Percentiles rank a stretch among this genome's conserved stretches.
Conservation (phyloP, 2,888 invertebrate genomes). For the Drosophila algonquin region DNA sequence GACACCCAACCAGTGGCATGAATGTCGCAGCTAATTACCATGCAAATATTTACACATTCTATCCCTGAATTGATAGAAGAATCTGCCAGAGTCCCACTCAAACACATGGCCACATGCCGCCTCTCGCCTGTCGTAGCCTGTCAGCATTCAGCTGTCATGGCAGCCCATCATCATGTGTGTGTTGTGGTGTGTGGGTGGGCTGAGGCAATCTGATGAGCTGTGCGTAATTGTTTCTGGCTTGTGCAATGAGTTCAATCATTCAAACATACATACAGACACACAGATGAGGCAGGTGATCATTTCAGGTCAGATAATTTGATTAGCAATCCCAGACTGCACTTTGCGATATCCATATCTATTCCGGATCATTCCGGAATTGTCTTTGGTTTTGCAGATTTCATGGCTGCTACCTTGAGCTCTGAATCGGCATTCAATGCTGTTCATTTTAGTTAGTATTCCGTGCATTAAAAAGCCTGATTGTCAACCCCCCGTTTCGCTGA, state of each 20-base stretch:
- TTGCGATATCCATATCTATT: too few relatives aligned
- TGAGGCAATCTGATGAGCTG: constrained; percentile 36
- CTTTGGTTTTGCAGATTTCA: too few relatives aligned
- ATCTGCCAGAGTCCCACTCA: constrained; percentile 17
- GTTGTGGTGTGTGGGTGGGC: constrained; percentile 26
- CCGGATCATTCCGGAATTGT: too few relatives aligned
- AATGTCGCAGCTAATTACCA: constrained; percentile 71
- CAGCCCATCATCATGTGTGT: constrained; percentile 11
- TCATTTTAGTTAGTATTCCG: constrained; percentile 20
- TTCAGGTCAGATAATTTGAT: constrained; percentile 29
- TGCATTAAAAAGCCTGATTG: constrained; percentile 14
- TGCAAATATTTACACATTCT: constrained; percentile 64
- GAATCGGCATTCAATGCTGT: too few relatives aligned
- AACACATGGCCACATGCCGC: constrained; percentile 1
- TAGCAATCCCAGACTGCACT: neutral
- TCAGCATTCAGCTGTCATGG: constrained; percentile 41
- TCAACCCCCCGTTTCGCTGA: constrained; percentile 14
- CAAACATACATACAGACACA: neutral
- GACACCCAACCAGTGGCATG: neutral
- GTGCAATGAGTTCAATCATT: constrained; percentile 5
- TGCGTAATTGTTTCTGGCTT: constrained; percentile 41
- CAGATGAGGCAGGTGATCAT: neutral
- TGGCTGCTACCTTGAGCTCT: too few relatives aligned
- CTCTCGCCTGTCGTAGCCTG: constrained; percentile 45
- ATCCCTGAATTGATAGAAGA: constrained; percentile 47